Evolutionary conservation across 2,888 invertebrate species (phyloP).

Genomic region (Parochlus steinenii): DNA sequence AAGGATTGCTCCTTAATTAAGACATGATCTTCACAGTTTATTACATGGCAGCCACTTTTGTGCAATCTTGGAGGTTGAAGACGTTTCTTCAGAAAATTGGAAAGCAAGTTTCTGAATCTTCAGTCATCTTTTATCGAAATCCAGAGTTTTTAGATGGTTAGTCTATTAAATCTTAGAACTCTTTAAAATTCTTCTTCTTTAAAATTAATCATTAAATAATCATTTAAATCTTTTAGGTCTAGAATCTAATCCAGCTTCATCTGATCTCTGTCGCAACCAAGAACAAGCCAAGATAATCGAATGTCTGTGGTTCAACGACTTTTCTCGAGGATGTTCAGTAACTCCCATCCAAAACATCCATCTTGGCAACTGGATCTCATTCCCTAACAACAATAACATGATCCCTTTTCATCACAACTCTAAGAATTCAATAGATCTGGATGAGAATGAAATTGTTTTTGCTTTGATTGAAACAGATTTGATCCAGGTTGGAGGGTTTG

Average conservation of each 20-base stretch:
- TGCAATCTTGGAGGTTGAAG: conserved; percentile 64
- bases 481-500: conserved; percentile 17
- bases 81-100: conserved; percentile 50
- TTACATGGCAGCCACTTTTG: conserved; percentile 67
- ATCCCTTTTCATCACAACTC: conserved; percentile 24
- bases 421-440: conserved; percentile 14
- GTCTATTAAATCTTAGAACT: conserved; percentile 4
- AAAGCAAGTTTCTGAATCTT: conserved; percentile 40
- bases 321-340: conserved; percentile 27
- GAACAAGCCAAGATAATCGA: conserved; percentile 27
- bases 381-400: conserved; percentile 30
- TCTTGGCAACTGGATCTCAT: conserved; percentile 34
- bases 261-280: conserved; percentile 27
- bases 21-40: conserved; percentile 68
- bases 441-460: conserved; percentile 17
- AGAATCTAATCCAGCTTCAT: conserved; percentile 24
- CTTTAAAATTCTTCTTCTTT: background rate
- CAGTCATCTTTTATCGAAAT: conserved; percentile 36
- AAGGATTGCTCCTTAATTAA: too few species aligned
- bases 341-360: conserved; percentile 31
- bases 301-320: conserved; percentile 26
- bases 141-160: conserved; percentile 22
- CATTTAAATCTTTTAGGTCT: conserved; percentile 19
- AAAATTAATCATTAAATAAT: background rate
- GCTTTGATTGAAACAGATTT: conserved; percentile 26